Percentiles rank a stretch among this genome's conserved stretches.
Evolutionary conservation across 2,797 vertebrate genomes (phyloP).

Genomic region (Holocentrus rufus): DNA sequence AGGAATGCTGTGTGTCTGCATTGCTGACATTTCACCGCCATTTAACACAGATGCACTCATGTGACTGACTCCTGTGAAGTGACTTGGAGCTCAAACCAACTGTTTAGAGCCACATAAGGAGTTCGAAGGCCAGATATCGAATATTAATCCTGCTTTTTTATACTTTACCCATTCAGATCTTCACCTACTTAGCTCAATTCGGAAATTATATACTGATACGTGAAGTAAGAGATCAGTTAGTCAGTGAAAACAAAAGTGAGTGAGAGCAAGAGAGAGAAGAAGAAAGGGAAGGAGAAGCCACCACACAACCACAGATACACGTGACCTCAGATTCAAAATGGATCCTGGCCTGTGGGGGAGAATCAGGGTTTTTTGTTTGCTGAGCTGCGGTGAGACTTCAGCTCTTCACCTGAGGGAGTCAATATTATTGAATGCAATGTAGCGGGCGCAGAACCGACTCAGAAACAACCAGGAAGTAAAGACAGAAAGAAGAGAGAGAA

Average conservation of each 20-base stretch:
- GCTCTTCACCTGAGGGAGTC: conserved; percentile 16
- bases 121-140: not conserved
- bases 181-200: not conserved
- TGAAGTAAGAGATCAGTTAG: too few species aligned
- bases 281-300: not conserved
- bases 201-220: not conserved
- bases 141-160: not conserved
- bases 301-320: not conserved
- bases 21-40: conserved; percentile 47
- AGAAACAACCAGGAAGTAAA: conserved; percentile 43
- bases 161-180: not conserved
- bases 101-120: not conserved
- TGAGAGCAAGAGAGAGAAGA: not conserved
- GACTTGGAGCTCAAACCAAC: conserved; percentile 10
- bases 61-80: conserved; percentile 20
- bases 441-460: conserved; percentile 23
- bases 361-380: not conserved
- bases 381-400: conserved; percentile 3
- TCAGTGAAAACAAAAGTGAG: not conserved
- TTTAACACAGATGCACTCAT: conserved; percentile 31
- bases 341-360: not conserved
- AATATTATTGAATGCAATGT: conserved; percentile 35
- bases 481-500: not conserved
- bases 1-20: conserved; percentile 65
- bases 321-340: not conserved